Percentiles rank a stretch among this genome's conserved stretches.
These are phyloP conservation scores for Scolopax bukidnonensis DNA, from an alignment of 2,797 vertebrate species.

Conservation along the genomic window DNA sequence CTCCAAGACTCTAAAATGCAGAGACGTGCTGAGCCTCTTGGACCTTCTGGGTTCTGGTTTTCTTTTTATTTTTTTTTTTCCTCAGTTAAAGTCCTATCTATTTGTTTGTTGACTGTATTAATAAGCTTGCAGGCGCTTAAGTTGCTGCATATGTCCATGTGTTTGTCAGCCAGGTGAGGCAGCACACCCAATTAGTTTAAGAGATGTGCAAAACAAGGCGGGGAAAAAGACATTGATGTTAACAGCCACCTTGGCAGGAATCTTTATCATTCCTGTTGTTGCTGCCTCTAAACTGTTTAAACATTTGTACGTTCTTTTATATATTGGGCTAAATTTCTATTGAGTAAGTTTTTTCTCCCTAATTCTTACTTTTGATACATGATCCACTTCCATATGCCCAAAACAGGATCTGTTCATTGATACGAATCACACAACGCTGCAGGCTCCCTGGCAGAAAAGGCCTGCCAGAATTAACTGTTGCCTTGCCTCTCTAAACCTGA, in stretches of 20 bases:
- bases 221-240: neutral
- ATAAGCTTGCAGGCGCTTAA: slow-evolving; percentile 68
- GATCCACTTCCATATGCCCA: slow-evolving; percentile 26
- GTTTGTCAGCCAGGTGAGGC: slow-evolving; percentile 69
- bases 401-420: slow-evolving; percentile 23
- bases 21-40: slow-evolving; percentile 71
- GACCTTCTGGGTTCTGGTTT: slow-evolving; percentile 74
- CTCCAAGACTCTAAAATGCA: slow-evolving; percentile 65
- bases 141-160: slow-evolving; percentile 62
- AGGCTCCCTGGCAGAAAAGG: slow-evolving; percentile 38
- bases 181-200: slow-evolving; percentile 26
- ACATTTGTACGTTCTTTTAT: slow-evolving; percentile 79
- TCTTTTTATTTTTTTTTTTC: slow-evolving; percentile 7
- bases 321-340: slow-evolving; percentile 78
- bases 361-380: slow-evolving; percentile 73
- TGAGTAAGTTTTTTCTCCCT: slow-evolving; percentile 70
- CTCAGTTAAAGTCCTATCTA: slow-evolving; percentile 76
- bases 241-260: slow-evolving; percentile 62
- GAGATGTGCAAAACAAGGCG: slow-evolving; percentile 63
- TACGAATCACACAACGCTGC: neutral
- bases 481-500: slow-evolving; percentile 39
- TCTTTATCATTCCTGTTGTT: slow-evolving; percentile 64
- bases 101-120: slow-evolving; percentile 78
- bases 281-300: slow-evolving; percentile 72
- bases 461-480: slow-evolving; percentile 50